Evolutionary conservation across 2,888 invertebrate species (phyloP), one percentile per base, ranked within the genome.

Genomic region (Scelioninae gen. 1): DNA sequence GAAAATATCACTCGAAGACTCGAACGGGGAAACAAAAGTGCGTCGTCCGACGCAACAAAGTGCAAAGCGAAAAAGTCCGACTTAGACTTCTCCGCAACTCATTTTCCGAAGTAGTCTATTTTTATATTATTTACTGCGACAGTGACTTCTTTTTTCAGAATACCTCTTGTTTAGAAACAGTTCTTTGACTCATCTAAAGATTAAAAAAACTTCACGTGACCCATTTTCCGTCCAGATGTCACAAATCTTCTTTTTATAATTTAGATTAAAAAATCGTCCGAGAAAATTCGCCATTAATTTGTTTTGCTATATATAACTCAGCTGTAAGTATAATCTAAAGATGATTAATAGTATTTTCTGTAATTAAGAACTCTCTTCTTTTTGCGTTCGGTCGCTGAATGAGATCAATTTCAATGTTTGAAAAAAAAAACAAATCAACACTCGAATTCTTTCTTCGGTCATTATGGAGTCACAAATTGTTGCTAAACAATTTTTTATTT

Each of bases 71-170:
- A 69, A 82, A 78, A 58, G 71, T 29, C 53, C 60, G 72, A 71
- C 63, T 81, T 71, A 69, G 86, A 72, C 82, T 74, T 55, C 65
- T 53, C 56, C 53, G 43, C 85, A 80, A 85, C 85, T 88, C 87
- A 86, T 88, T 88, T 88, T 88, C 85, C 84, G 84, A 88, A 87
- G 84, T 88, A 86, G 85, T 87, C 76, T 86, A 86, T 88, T 87
- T 82, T 86, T 88, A 78, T 86, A 87, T 88, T 88, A 84, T 87
- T 86, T 87, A 85, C 84, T 40, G 66, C 75, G 60, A 66, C 63
- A 72, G 49, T 29, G 53, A 53, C 51, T 66, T 71, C 10, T 58
- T 51, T 69, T 69, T 10, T 68, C 40, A 45, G 9, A 40, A 15
- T 40, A n/a, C n/a, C 38, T 58, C n/a, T 63, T 49, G 55, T 62